phyloP scores from a whole-genome alignment of 1,140 invertebrate genomes.

The Papilio polyxenes region DNA sequence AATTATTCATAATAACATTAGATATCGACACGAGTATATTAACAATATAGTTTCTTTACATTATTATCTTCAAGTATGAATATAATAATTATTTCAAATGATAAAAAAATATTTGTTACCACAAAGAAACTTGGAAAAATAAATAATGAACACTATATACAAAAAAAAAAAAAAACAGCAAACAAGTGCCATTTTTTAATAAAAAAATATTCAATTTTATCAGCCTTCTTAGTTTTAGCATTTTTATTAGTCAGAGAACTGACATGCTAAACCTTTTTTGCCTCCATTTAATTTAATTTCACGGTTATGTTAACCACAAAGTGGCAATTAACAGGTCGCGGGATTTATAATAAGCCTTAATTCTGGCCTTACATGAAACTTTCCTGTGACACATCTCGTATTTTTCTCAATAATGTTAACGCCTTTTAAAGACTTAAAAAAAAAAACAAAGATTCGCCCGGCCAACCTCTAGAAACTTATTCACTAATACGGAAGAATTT shows the following conservation, averaged over 20 bases:
- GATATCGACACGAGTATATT: slow-evolving; percentile 2
- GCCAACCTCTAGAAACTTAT: no score
- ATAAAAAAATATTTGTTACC: no score
- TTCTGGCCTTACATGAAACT: slow-evolving; percentile 4
- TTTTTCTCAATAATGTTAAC: background rate
- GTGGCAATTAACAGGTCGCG: background rate
- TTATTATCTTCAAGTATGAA: background rate
- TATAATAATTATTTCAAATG: background rate
- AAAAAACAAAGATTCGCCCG: no score
- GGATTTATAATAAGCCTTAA: background rate
- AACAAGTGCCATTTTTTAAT: background rate
- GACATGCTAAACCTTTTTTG: background rate
- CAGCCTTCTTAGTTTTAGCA: background rate
- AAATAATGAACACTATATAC: background rate
- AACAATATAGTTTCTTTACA: background rate
- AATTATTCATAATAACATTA: slow-evolving; percentile 42
- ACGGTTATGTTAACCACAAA: slow-evolving; percentile 6
- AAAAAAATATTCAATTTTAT: background rate
- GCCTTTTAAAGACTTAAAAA: background rate
- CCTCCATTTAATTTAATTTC: background rate
- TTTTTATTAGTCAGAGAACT: background rate
- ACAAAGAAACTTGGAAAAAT: no score
- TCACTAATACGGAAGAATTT: no score
- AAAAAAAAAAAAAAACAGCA: background rate
- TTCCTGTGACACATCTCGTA: background rate